Evolutionary conservation across 2,888 invertebrate species (phyloP), one percentile per base, ranked within the genome.

Genomic region (Amiota minor): DNA sequence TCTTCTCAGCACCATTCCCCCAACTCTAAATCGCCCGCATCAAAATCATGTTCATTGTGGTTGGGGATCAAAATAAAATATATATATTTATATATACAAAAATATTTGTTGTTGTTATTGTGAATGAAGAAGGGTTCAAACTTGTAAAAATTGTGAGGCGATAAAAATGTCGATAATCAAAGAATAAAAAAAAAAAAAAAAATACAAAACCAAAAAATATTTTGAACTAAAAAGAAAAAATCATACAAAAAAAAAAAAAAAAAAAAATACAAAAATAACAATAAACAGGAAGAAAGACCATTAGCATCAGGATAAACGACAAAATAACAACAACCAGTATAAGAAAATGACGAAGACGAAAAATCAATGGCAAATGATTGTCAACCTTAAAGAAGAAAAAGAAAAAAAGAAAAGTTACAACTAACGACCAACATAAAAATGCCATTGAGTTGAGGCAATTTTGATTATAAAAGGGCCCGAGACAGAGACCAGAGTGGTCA

Each of bases 121-220:
- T 35, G 6, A 35, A 35, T 35, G 35, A 35, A 35, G 18, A 56
- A 56, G 59, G 59, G 55, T 68, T 61, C 61, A 74, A 78, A 78
- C 76, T 78, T 78, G 78, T 78, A 78, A 76, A 78, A 78, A 78
- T 35, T 72, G 78, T 78, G 67, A 72, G 74, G 78, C 78, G 78
- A 78, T 78, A 78, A 78, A 78, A 78, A 76, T 78, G 78, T 78
- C 72, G 76, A 78, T 78, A 76, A 78, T 74, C 78, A 78, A 76
- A 78, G 74, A 76, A 74, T 74, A 74, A 74, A 4, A 18, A 20
- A 59, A 8, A 59, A 16, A 59, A 11, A 20, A 59, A 59, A 20
- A 20, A 16, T n/a, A n/a, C n/a, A n/a, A n/a, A n/a, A n/a, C n/a
- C 53, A 14, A 16, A 59, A 59, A 59, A 16, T 20, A 59, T 20